These are phyloP conservation scores for Pheucticus melanocephalus DNA, from an alignment of 2,113 vertebrate genomes.

Conservation along the genomic window DNA sequence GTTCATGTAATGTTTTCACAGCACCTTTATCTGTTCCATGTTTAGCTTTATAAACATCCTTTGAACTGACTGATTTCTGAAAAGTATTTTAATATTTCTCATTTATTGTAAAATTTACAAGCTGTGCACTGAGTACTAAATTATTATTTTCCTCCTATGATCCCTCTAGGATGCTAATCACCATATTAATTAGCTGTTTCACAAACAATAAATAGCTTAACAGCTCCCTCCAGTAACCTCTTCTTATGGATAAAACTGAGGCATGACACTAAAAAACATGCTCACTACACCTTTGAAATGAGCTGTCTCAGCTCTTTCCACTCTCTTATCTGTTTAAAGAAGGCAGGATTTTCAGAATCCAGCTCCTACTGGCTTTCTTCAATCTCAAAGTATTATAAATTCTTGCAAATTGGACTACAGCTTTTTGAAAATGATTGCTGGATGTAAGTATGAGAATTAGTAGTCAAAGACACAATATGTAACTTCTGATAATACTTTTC, in stretches of 20 bases:
- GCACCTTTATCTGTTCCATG: background rate
- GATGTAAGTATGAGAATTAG: background rate
- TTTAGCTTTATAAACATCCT: background rate
- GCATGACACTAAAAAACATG: background rate
- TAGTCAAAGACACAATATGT: background rate
- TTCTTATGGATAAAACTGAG: background rate
- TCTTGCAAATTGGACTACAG: background rate
- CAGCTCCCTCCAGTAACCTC: background rate
- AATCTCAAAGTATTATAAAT: background rate
- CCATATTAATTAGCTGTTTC: conserved; percentile 20
- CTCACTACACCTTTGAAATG: background rate
- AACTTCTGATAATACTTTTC: background rate
- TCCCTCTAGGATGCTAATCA: conserved; percentile 30
- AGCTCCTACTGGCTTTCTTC: background rate
- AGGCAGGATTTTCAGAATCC: background rate
- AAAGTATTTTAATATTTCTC: background rate
- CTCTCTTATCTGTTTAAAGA: background rate
- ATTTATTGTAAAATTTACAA: background rate
- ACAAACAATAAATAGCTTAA: conserved; percentile 33
- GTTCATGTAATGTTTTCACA: background rate
- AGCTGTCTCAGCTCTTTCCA: background rate
- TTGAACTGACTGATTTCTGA: background rate
- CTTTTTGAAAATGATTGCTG: background rate
- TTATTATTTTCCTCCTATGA: conserved; percentile 23
- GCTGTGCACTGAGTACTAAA: background rate